Evolutionary conservation across 2,888 invertebrate genomes (phyloP).

Genomic region (Agrilus cyanescens): DNA sequence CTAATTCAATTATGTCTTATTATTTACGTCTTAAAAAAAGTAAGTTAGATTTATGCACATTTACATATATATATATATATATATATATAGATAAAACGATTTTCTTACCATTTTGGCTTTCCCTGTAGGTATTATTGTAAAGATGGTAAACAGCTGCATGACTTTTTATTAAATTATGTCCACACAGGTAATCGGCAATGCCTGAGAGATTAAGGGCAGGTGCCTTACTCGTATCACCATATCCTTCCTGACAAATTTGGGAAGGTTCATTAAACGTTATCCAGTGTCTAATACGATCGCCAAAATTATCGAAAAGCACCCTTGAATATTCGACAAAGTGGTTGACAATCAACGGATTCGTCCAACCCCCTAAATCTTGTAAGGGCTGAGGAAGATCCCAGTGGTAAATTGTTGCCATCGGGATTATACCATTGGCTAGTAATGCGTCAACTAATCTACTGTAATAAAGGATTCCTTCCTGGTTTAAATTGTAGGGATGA

Average conservation of each 20-base stretch:
- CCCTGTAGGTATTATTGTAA: constrained; percentile 27
- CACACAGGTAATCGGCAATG: constrained; percentile 47
- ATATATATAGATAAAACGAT: not conserved
- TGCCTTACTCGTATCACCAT: constrained; percentile 23
- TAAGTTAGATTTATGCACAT: no score
- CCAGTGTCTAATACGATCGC: constrained; percentile 34
- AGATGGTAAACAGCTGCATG: constrained; percentile 32
- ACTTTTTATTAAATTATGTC: constrained; percentile 41
- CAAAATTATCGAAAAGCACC: constrained; percentile 28
- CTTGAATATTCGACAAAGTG: constrained; percentile 45
- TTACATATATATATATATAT: no score
- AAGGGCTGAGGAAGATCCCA: constrained; percentile 44
- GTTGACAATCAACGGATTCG: constrained; percentile 40
- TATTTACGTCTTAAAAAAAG: no score
- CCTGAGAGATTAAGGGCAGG: constrained; percentile 35
- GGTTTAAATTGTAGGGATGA: constrained; percentile 50
- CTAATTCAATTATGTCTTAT: no score
- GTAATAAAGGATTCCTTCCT: constrained; percentile 64
- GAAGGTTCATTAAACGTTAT: constrained; percentile 42
- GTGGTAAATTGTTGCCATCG: constrained; percentile 35
- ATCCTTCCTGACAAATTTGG: constrained; percentile 23
- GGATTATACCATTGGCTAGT: constrained; percentile 41
- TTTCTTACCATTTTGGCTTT: constrained; percentile 21
- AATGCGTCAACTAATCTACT: constrained; percentile 62
- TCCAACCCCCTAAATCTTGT: constrained; percentile 35